phyloP scores from a whole-genome alignment of 2,113 vertebrate genomes.

The Sander lucioperca region DNA sequence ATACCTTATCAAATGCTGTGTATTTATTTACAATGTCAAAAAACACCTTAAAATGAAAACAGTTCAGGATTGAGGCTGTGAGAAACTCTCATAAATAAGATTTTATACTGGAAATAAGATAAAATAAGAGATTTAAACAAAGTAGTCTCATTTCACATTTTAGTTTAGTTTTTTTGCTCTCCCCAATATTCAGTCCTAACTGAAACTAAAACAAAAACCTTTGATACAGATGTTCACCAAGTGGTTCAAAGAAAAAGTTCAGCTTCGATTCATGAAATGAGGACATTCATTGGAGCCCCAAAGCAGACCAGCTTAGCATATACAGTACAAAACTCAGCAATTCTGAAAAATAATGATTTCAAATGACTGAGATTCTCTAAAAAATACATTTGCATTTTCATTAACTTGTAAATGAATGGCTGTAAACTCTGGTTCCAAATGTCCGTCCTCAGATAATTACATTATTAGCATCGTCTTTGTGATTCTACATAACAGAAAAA shows the following conservation, averaged over 20 bases:
- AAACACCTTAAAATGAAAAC: conserved; percentile 69
- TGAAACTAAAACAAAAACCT: conserved; percentile 8
- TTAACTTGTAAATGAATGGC: conserved; percentile 1
- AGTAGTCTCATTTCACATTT: conserved; percentile 83
- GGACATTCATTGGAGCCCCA: conserved; percentile 29
- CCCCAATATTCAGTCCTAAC: conserved; percentile 42
- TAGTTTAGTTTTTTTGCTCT: conserved; percentile 34
- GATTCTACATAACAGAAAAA: background rate
- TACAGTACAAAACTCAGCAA: background rate
- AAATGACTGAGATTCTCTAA: conserved; percentile 8
- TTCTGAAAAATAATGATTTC: background rate
- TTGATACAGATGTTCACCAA: conserved; percentile 35
- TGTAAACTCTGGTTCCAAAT: background rate
- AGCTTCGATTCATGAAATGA: conserved; percentile 22
- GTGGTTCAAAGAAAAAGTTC: conserved; percentile 54
- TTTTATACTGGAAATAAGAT: no score
- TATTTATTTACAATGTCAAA: conserved; percentile 83
- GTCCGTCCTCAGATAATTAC: background rate
- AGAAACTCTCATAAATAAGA: conserved; percentile 83
- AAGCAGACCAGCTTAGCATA: conserved; percentile 33
- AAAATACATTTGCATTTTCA: conserved; percentile 17
- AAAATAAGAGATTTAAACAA: conserved; percentile 73
- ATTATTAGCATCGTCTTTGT: background rate
- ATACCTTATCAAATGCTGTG: conserved; percentile 77
- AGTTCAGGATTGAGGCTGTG: conserved; percentile 66